A percentile compares a stretch with the other conserved stretches of the same genome.
Conservation (phyloP, 2,113 vertebrate species). For the Phoxinus phoxinus region DNA sequence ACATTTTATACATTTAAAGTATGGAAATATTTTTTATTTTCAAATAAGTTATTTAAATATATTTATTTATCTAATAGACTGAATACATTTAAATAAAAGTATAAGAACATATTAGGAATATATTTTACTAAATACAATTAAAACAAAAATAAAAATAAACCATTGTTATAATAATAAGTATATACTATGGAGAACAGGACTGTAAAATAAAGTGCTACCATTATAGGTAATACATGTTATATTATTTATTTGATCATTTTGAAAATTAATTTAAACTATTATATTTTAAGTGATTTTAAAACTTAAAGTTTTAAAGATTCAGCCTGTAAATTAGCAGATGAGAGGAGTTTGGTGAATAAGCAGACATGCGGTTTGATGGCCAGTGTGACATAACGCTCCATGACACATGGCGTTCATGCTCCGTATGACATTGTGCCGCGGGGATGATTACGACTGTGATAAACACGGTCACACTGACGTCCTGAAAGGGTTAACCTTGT, state of each 20-base stretch:
- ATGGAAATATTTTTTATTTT: not conserved
- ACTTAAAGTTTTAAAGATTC: not conserved
- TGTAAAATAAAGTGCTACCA: too few relatives aligned
- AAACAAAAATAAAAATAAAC: not conserved
- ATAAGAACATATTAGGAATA: too few relatives aligned
- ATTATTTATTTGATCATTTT: not conserved
- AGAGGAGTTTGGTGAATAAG: not conserved
- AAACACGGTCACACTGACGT: conserved; percentile 19
- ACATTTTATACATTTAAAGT: not conserved
- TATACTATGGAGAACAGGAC: too few relatives aligned
- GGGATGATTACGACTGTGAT: conserved; percentile 3
- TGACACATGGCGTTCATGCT: not conserved
- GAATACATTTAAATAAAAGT: not conserved
- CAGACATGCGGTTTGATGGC: conserved; percentile 1
- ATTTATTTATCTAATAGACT: not conserved
- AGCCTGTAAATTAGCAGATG: not conserved
- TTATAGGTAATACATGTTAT: too few relatives aligned
- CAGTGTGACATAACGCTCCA: conserved; percentile 8
- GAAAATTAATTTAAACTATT: not conserved
- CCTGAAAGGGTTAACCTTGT: conserved; percentile 27
- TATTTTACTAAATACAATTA: not conserved
- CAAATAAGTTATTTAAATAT: not conserved
- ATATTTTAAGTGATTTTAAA: not conserved
- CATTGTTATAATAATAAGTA: not conserved
- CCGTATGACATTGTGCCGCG: conserved; percentile 5